These are phyloP conservation scores for Fopius arisanus DNA, from an alignment of 1,140 invertebrate genomes.

Conservation along the genomic window DNA sequence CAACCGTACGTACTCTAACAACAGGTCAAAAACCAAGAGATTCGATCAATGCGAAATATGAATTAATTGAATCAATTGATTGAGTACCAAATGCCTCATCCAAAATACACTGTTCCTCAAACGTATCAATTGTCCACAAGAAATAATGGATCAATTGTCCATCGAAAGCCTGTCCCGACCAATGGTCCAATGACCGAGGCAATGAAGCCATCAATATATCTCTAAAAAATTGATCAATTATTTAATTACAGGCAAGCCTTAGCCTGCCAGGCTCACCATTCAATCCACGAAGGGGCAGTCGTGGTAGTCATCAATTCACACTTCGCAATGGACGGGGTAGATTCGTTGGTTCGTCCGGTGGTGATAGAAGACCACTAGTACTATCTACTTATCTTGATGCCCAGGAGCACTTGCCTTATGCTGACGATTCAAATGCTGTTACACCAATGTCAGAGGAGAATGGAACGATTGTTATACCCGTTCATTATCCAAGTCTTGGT, in stretches of 20 bases:
- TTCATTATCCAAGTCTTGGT: slow-evolving; percentile 84
- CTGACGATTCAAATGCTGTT: slow-evolving; percentile 96
- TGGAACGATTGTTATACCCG: slow-evolving; percentile 90
- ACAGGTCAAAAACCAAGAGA: slow-evolving; percentile 23
- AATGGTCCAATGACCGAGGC: background rate
- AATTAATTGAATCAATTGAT: too few species aligned
- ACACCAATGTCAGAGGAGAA: slow-evolving; percentile 98
- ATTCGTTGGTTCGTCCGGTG: slow-evolving; percentile 72
- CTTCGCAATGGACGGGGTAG: slow-evolving; percentile 81
- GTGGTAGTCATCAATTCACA: slow-evolving; percentile 91
- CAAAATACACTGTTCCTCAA: too few species aligned
- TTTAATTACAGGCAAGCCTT: slow-evolving; percentile 82
- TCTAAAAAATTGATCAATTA: background rate
- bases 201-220: background rate
- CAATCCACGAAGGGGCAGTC: slow-evolving; percentile 86
- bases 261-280: slow-evolving; percentile 97
- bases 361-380: slow-evolving; percentile 92
- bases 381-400: slow-evolving; percentile 94
- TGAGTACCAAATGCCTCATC: too few species aligned
- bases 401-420: slow-evolving; percentile 95
- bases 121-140: too few species aligned
- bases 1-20: slow-evolving; percentile 52
- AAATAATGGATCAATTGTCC: background rate
- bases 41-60: background rate
- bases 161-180: background rate